phyloP scores from a whole-genome alignment of 1,140 invertebrate genomes.

The Nebria ingens region DNA sequence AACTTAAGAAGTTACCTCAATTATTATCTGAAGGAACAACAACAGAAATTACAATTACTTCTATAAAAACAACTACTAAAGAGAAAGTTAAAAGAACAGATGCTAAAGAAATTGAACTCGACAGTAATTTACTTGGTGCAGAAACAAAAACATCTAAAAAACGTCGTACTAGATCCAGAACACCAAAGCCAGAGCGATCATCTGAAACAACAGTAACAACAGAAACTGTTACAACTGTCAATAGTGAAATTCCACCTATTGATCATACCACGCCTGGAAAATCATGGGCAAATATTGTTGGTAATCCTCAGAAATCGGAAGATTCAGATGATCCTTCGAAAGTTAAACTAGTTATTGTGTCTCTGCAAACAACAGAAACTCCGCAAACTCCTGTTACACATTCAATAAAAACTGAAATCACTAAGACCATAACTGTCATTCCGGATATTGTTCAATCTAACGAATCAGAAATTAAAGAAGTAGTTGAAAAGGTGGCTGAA shows the following conservation, averaged over 20 bases:
- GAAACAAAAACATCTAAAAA: neutral
- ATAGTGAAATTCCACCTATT: neutral
- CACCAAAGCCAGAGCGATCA: neutral
- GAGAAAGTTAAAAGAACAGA: neutral
- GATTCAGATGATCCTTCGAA: neutral
- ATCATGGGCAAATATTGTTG: constrained; percentile 1
- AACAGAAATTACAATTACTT: constrained; percentile 11
- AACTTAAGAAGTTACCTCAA: neutral
- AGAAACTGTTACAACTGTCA: neutral
- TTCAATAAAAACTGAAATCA: no score
- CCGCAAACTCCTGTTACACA: neutral
- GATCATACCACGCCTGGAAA: neutral
- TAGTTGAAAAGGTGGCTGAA: neutral
- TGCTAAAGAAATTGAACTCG: neutral
- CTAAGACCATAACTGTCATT: no score
- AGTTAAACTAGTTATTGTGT: neutral
- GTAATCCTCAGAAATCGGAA: neutral
- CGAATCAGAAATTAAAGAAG: neutral
- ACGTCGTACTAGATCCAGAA: neutral
- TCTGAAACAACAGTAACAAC: neutral
- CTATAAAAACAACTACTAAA: neutral
- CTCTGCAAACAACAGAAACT: neutral
- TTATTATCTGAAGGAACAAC: neutral
- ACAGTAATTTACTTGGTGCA: neutral
- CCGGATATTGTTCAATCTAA: no score